Evolutionary conservation across 2,888 invertebrate species (phyloP).

Genomic region (Cheilosia grossa): DNA sequence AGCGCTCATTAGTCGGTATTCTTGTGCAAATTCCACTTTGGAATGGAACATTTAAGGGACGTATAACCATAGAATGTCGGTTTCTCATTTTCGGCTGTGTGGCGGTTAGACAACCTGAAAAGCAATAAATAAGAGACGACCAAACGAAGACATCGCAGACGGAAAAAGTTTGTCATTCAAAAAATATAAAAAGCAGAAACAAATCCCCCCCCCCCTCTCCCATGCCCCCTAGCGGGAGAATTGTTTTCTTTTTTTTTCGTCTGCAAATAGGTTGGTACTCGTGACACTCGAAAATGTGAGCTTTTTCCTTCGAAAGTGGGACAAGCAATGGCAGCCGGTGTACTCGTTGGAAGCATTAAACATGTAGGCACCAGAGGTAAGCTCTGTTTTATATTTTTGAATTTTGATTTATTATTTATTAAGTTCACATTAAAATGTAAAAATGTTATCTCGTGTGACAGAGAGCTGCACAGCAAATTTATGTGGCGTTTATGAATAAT

Average conservation of each 20-base stretch:
- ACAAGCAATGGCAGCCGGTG: slow-evolving; percentile 18
- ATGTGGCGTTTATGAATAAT: slow-evolving; percentile 69
- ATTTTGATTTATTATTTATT: slow-evolving; percentile 70
- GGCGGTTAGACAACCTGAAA: slow-evolving; percentile 25
- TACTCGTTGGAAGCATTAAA: background rate
- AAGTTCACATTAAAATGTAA: slow-evolving; percentile 72
- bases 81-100: slow-evolving; percentile 13
- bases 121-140: slow-evolving; percentile 41
- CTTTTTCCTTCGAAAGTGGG: slow-evolving; percentile 25
- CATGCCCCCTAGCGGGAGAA: slow-evolving; percentile 7
- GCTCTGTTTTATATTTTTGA: slow-evolving; percentile 40
- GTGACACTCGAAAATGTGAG: slow-evolving; percentile 21
- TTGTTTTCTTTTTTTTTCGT: slow-evolving; percentile 4
- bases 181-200: slow-evolving; percentile 19
- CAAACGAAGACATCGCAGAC: slow-evolving; percentile 25
- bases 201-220: background rate
- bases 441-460: slow-evolving; percentile 52
- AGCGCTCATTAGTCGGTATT: slow-evolving; percentile 68
- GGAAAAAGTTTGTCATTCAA: slow-evolving; percentile 59
- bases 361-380: background rate
- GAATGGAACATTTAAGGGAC: slow-evolving; percentile 12
- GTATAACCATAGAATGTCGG: slow-evolving; percentile 26
- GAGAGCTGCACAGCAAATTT: slow-evolving; percentile 46
- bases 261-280: background rate
- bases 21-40: slow-evolving; percentile 52